phyloP scores from a whole-genome alignment of 37 sponge, comb jelly and placozoan genomes.

The Theonella swinhoei region DNA sequence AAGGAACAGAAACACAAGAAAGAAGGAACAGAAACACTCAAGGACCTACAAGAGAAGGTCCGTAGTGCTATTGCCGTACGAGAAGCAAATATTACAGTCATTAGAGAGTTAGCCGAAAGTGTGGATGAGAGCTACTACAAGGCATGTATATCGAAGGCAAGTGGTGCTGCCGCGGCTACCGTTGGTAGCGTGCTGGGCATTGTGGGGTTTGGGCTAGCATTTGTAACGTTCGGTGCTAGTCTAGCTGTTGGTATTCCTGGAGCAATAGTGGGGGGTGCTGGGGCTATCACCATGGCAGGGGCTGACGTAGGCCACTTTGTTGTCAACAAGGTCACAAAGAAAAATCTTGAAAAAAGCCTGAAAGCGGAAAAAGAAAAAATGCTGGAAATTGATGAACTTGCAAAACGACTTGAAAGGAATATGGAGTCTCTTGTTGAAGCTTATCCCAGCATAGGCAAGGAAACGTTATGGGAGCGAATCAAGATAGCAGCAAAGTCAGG shows the following conservation, averaged over 20 bases:
- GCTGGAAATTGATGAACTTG: too few relatives aligned
- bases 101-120: neutral
- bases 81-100: neutral
- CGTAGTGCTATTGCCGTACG: neutral
- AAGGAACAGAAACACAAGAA: too few relatives aligned
- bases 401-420: too few relatives aligned
- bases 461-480: too few relatives aligned
- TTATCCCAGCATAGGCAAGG: too few relatives aligned
- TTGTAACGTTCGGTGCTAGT: slow-evolving; percentile 50
- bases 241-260: slow-evolving; percentile 11
- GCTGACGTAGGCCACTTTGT: slow-evolving; percentile 28
- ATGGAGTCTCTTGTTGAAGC: too few relatives aligned
- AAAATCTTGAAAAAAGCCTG: too few relatives aligned
- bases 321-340: too few relatives aligned
- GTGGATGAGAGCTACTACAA: slow-evolving; percentile 42
- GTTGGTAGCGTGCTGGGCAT: slow-evolving; percentile 20
- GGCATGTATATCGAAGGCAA: slow-evolving; percentile 3
- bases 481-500: neutral
- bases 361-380: too few relatives aligned
- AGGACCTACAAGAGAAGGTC: neutral
- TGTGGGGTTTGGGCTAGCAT: slow-evolving; percentile 31
- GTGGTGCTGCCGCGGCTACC: slow-evolving; percentile 10
- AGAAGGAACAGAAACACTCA: neutral
- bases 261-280: slow-evolving; percentile 10
- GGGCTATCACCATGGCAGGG: slow-evolving; percentile 33